A percentile compares a stretch with the other conserved stretches of the same genome.
phyloP scores from a whole-genome alignment of 2,888 invertebrate genomes.

The Celastrina argiolus region DNA sequence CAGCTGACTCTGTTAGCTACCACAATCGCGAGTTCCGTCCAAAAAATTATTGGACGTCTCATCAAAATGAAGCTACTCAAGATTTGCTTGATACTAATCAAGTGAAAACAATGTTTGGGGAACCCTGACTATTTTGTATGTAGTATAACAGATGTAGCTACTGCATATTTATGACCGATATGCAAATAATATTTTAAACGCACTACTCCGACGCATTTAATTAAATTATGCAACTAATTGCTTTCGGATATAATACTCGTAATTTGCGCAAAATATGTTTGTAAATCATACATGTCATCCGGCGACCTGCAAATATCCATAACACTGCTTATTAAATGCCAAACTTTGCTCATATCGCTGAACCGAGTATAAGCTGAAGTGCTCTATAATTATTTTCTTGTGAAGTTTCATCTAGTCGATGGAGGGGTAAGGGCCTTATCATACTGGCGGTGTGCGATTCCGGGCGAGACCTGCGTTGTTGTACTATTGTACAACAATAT shows the following conservation, averaged over 20 bases:
- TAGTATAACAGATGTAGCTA: too few species aligned
- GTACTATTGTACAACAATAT: too few species aligned
- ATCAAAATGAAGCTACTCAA: too few species aligned
- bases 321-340: background rate
- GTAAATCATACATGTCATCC: background rate
- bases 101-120: too few species aligned
- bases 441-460: too few species aligned
- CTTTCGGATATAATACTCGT: constrained; percentile 9
- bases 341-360: constrained; percentile 8
- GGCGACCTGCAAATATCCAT: background rate
- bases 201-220: background rate
- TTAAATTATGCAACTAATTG: constrained; percentile 9
- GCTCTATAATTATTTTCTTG: background rate
- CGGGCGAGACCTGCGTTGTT: too few species aligned
- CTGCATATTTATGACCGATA: background rate
- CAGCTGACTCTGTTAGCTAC: too few species aligned
- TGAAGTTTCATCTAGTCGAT: background rate
- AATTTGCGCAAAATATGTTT: constrained; percentile 6
- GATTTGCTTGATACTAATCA: too few species aligned
- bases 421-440: background rate
- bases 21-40: too few species aligned
- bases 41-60: too few species aligned
- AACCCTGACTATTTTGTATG: too few species aligned
- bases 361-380: background rate
- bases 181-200: background rate